A percentile compares a stretch with the other conserved stretches of the same genome.
Conservation (phyloP, 2,113 vertebrate species). For the Varanus salvator region DNA sequence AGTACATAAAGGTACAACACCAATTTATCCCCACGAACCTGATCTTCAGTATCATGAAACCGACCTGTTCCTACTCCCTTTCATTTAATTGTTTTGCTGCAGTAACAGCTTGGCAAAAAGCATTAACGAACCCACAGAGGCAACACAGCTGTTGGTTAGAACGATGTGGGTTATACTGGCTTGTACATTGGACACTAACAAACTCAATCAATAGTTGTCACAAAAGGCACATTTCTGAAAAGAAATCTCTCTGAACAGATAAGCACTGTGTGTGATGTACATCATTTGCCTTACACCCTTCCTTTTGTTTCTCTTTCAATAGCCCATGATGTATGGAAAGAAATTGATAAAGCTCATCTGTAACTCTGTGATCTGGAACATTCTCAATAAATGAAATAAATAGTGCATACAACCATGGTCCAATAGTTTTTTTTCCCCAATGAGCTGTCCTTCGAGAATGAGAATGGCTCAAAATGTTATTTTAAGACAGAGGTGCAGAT, state of each 20-base stretch:
- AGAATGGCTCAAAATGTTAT: slow-evolving; percentile 36
- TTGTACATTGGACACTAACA: slow-evolving; percentile 60
- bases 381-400: slow-evolving; percentile 45
- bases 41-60: slow-evolving; percentile 76
- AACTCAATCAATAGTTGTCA: slow-evolving; percentile 44
- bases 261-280: slow-evolving; percentile 22
- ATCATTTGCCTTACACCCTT: slow-evolving; percentile 38
- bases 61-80: slow-evolving; percentile 59
- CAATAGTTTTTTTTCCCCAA: slow-evolving; percentile 44
- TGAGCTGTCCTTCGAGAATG: slow-evolving; percentile 56
- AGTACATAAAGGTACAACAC: slow-evolving; percentile 71
- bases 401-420: slow-evolving; percentile 51
- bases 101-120: slow-evolving; percentile 71
- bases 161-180: slow-evolving; percentile 55
- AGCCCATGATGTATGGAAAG: slow-evolving; percentile 34
- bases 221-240: slow-evolving; percentile 48
- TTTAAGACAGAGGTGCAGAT: slow-evolving; percentile 48
- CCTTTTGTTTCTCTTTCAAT: slow-evolving; percentile 35
- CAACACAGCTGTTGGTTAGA: slow-evolving; percentile 67
- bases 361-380: slow-evolving; percentile 48
- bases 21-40: slow-evolving; percentile 71
- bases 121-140: slow-evolving; percentile 62
- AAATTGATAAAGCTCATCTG: slow-evolving; percentile 53
- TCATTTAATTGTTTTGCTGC: slow-evolving; percentile 71
- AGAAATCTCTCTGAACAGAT: slow-evolving; percentile 48